These are phyloP conservation scores for Dysdera silvatica DNA, from an alignment of 1,140 invertebrate genomes.

Conservation along the genomic window DNA sequence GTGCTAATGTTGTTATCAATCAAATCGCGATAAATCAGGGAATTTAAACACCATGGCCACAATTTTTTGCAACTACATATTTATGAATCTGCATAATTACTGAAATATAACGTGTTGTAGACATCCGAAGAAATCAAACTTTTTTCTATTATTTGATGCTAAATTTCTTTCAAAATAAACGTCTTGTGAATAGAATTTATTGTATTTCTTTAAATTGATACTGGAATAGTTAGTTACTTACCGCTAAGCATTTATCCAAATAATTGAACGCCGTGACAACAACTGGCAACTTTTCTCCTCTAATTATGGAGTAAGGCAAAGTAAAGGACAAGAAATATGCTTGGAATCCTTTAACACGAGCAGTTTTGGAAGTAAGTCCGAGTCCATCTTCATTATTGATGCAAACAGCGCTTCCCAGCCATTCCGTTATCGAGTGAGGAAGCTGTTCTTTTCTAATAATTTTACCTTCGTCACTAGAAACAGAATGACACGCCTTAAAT, in stretches of 20 bases:
- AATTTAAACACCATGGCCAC: too few species aligned
- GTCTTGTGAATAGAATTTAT: too few species aligned
- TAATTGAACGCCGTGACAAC: constrained; percentile 66
- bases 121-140: too few species aligned
- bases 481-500: too few species aligned
- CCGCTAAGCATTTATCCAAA: constrained; percentile 53
- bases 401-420: constrained; percentile 61
- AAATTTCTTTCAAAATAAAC: background rate
- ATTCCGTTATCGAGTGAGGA: constrained; percentile 66
- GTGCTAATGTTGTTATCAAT: too few species aligned
- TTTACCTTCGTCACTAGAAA: constrained; percentile 49
- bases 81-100: too few species aligned
- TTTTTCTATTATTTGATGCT: background rate
- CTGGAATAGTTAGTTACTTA: constrained; percentile 45
- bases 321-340: constrained; percentile 63
- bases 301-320: constrained; percentile 60
- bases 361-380: constrained; percentile 52
- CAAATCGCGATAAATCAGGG: too few species aligned
- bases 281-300: constrained; percentile 59
- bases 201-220: background rate
- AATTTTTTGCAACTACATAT: too few species aligned
- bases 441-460: constrained; percentile 47
- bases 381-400: constrained; percentile 55
- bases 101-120: too few species aligned
- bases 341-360: constrained; percentile 57